Conservation (phyloP, 2,797 vertebrate genomes). For the Saxicola maurus region DNA sequence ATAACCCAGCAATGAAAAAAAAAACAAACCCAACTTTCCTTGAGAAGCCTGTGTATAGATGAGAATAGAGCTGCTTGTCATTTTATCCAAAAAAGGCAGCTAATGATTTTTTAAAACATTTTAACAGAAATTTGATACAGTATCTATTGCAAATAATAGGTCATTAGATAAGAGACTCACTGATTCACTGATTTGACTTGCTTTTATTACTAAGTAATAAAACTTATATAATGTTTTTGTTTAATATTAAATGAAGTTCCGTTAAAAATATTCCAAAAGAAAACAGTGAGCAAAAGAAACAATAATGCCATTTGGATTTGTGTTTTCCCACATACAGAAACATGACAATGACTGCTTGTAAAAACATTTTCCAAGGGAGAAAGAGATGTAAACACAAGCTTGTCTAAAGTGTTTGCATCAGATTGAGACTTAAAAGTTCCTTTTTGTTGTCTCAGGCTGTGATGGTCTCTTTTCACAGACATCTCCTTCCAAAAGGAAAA, state of each 20-base stretch:
- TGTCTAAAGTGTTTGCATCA: not conserved
- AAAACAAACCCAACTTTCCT: not conserved
- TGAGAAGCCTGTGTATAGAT: not conserved
- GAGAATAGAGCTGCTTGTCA: not conserved
- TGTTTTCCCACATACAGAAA: not conserved
- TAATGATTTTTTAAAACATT: not conserved
- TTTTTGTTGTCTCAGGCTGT: not conserved
- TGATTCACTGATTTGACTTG: not conserved
- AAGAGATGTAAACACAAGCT: not conserved
- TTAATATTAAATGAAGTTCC: not conserved
- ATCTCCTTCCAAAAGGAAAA: not conserved
- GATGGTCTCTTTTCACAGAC: fast-evolving
- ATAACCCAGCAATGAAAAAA: not conserved
- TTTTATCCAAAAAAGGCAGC: not conserved
- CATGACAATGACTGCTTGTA: not conserved
- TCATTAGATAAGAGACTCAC: not conserved
- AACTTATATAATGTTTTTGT: not conserved
- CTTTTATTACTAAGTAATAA: conserved; percentile 5
- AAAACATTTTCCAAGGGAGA: not conserved
- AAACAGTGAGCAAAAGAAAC: not conserved
- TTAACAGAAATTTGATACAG: not conserved
- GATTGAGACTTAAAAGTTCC: not conserved
- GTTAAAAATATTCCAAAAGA: not conserved
- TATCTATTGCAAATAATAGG: conserved; percentile 21
- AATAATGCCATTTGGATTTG: not conserved